Conservation (phyloP, 2,797 vertebrate genomes). For the Macroramphosus scolopax region DNA sequence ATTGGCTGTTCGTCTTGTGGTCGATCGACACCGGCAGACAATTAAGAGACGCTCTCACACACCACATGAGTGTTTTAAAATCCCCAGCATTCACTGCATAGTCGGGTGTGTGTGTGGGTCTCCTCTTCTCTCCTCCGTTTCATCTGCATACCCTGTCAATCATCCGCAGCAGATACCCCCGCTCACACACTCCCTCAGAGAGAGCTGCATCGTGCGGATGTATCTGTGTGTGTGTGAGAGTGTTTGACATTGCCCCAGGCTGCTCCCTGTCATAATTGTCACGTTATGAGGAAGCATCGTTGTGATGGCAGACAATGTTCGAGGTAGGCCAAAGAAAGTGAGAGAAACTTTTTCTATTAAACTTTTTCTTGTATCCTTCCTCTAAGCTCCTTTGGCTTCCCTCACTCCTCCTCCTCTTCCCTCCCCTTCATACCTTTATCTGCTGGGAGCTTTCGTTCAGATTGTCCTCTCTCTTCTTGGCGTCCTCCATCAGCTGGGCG, state of each 20-base stretch:
- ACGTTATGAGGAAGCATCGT: conserved; percentile 57
- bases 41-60: conserved; percentile 33
- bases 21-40: conserved; percentile 39
- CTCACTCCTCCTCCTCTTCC: background rate
- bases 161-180: conserved; percentile 43
- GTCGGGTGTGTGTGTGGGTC: conserved; percentile 17
- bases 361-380: conserved; percentile 3
- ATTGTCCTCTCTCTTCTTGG: conserved; percentile 88
- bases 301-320: conserved; percentile 59
- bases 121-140: conserved; percentile 28
- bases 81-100: conserved; percentile 43
- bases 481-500: conserved; percentile 90
- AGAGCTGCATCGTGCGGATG: conserved; percentile 30
- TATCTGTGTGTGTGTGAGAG: conserved; percentile 21
- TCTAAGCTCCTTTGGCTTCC: too few relatives aligned
- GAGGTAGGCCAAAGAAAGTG: conserved; percentile 43
- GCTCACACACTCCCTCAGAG: conserved; percentile 33
- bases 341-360: conserved; percentile 51
- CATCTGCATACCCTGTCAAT: conserved; percentile 56
- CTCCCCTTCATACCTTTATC: conserved; percentile 75
- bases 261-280: conserved; percentile 65
- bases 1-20: conserved; percentile 36
- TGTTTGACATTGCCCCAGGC: conserved; percentile 74
- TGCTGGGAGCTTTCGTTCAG: conserved; percentile 92
- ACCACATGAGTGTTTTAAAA: conserved; percentile 47